Conservation (phyloP, 2,888 invertebrate genomes). For the Elmis aenea region DNA sequence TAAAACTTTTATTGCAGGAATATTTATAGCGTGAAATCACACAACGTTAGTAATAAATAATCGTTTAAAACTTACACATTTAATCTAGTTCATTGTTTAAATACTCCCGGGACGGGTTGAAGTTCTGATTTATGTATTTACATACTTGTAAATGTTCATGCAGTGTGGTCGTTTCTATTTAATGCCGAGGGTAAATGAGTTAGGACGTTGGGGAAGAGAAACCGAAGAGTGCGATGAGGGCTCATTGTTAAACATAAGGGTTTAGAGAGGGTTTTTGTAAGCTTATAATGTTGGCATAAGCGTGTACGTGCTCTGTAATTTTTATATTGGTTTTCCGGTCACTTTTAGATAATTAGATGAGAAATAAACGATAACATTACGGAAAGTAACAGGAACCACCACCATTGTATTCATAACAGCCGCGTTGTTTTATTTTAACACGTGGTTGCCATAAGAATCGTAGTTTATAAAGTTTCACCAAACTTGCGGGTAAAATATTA, state of each 20-base stretch:
- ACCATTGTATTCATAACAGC: background rate
- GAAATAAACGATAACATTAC: background rate
- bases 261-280: conserved; percentile 13
- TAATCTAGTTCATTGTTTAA: conserved; percentile 22
- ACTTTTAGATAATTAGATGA: conserved; percentile 1
- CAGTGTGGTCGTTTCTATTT: conserved; percentile 17
- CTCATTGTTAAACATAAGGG: conserved; percentile 22
- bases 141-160: conserved; percentile 26
- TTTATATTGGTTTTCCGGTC: conserved; percentile 16
- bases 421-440: no score
- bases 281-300: conserved; percentile 4
- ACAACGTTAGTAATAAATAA: conserved; percentile 21
- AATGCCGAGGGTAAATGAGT: conserved; percentile 18
- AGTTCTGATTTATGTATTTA: conserved; percentile 28
- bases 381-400: background rate
- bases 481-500: no score
- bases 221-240: conserved; percentile 20
- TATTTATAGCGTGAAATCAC: conserved; percentile 23
- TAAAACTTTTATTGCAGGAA: no score
- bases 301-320: conserved; percentile 17
- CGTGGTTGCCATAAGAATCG: no score
- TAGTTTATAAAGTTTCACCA: no score
- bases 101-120: conserved; percentile 21
- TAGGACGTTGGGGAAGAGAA: conserved; percentile 12
- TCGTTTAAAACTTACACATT: conserved; percentile 17